Evolutionary conservation across 1,140 invertebrate genomes (phyloP).

Genomic region (Octopus sinensis): DNA sequence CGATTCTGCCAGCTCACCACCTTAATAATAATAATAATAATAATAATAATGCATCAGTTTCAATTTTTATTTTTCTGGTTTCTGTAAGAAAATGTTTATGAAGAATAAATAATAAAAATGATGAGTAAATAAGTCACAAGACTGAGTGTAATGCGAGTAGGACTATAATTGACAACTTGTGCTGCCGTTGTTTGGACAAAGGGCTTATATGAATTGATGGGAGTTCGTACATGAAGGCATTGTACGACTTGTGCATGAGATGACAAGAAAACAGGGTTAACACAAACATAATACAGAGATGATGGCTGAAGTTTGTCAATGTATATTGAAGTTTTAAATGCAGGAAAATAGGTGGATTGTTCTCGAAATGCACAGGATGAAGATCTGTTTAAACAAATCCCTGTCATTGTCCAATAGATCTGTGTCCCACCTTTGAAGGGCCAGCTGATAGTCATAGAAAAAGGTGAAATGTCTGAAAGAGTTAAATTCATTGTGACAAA

Average conservation of each 20-base stretch:
- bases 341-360: background rate
- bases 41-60: no score
- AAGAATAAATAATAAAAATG: constrained; percentile 7
- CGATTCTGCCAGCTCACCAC: no score
- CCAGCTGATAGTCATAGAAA: background rate
- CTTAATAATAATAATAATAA: no score
- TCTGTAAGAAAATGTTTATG: background rate
- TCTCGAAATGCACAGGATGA: background rate
- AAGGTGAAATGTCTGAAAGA: background rate
- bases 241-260: background rate
- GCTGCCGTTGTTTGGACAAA: background rate
- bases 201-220: background rate
- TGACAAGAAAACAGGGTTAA: background rate
- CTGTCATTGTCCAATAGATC: background rate
- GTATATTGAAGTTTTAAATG: background rate
- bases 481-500: background rate
- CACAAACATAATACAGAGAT: constrained; percentile 6
- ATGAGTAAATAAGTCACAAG: background rate
- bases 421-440: background rate
- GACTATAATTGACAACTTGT: background rate
- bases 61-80: no score
- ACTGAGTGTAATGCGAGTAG: background rate
- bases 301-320: background rate
- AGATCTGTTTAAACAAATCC: background rate
- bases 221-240: background rate